These are phyloP conservation scores for Enteromius thamalakanensis DNA, from an alignment of 2,797 vertebrate species.

Conservation along the genomic window DNA sequence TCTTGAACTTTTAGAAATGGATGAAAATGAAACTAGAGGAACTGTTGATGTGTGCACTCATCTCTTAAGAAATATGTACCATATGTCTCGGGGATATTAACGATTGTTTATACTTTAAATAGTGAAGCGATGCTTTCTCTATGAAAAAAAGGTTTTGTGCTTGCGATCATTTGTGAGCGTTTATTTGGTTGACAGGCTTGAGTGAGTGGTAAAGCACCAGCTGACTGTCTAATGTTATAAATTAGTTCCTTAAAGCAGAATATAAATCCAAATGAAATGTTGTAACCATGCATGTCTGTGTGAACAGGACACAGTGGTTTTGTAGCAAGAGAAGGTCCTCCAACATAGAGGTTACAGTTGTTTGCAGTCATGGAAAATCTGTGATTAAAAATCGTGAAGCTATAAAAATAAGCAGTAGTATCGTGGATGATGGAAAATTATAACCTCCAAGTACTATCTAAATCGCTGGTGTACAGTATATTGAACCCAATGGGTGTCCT, in stretches of 20 bases:
- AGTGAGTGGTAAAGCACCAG: neutral
- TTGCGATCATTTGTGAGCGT: neutral
- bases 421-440: constrained; percentile 47
- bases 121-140: neutral
- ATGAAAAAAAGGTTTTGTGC: neutral
- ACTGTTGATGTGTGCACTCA: neutral
- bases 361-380: constrained; percentile 48
- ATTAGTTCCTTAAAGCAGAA: neutral
- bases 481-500: neutral
- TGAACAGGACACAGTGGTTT: neutral
- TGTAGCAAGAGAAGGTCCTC: neutral
- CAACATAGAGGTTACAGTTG: neutral
- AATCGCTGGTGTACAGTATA: neutral
- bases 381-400: constrained; percentile 25
- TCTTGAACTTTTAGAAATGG: neutral
- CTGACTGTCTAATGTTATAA: neutral
- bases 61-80: neutral
- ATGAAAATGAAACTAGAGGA: neutral
- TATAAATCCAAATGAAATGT: no score
- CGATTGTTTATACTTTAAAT: neutral
- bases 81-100: neutral
- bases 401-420: constrained; percentile 50
- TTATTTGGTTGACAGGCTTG: neutral
- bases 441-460: constrained; percentile 31
- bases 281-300: neutral